Evolutionary conservation across 2,113 vertebrate genomes (phyloP), one percentile per base, ranked within the genome.

Genomic region (Sprattus sprattus): DNA sequence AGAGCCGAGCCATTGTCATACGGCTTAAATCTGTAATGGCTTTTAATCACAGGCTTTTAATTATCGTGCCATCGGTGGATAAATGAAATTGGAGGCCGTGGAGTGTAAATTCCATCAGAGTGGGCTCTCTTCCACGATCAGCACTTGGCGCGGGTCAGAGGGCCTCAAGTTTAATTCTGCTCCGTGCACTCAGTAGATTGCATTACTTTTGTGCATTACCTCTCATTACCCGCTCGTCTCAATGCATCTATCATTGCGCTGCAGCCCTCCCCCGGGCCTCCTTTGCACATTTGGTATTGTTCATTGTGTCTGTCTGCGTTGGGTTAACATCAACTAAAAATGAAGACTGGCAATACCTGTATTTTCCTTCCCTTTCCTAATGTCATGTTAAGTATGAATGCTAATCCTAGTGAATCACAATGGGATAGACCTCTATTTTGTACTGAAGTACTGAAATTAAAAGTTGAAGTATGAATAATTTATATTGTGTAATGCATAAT

Each of bases 31-130:
- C 67, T 78, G 71, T 78, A 78, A 78, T 78, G 71, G 71, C 71
- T 78, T 78, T 78, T 78, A 78, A 78, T 78, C 71, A 78, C 71
- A 78, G 71, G 71, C 71, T 78, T 78, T 78, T 78, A 78, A 78
- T 78, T 78, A 78, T 13, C 28, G 71, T 78, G 71, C 71, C 71
- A 78, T 39, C 15, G 71, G 71, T 78, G 71, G 71, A 78, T 78
- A 78, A 78, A 78, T 78, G 71, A 78, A 78, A 78, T 39, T 39
- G 71, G 71, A 15, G 71, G 71, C 71, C 28, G 13, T 39, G 28
- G 71, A 78, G 71, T 78, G 71, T 78, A 78, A 78, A 78, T 78
- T 78, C 71, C 71, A 78, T 78, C 71, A 78, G 71, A 39, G 71
- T 39, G 32, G 71, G 71, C 71, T 78, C 32, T 78, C 71, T 78